Percentiles rank a stretch among this genome's conserved stretches.
Evolutionary conservation across 2,797 vertebrate species (phyloP).

Genomic region (Poeciliopsis paucimaculata): DNA sequence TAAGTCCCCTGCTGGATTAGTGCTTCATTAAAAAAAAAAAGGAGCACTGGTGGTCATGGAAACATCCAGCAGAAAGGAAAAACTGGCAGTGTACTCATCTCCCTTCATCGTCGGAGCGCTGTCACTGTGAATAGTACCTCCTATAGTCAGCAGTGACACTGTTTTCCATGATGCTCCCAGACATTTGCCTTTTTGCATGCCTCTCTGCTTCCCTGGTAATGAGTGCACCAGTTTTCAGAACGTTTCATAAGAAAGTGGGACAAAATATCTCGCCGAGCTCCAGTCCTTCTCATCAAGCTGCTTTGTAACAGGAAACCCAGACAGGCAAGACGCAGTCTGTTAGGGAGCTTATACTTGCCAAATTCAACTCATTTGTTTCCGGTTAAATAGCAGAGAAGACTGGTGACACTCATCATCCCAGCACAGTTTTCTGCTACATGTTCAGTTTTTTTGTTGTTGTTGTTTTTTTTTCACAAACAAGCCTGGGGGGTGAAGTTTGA

Average conservation of each 20-base stretch:
- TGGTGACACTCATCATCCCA: slow-evolving; percentile 15
- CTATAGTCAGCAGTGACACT: slow-evolving; percentile 18
- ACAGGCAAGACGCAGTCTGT: slow-evolving; percentile 11
- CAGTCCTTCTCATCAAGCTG: slow-evolving; percentile 26
- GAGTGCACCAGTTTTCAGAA: neutral
- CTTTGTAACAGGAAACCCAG: slow-evolving; percentile 32
- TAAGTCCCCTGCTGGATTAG: slow-evolving; percentile 63
- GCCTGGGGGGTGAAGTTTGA: neutral
- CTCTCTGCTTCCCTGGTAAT: slow-evolving; percentile 4
- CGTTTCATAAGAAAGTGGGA: slow-evolving; percentile 1
- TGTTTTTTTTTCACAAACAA: neutral
- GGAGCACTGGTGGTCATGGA: slow-evolving; percentile 64
- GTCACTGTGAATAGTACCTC: slow-evolving; percentile 35
- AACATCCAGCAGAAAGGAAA: slow-evolving; percentile 57
- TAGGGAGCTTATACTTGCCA: slow-evolving; percentile 29
- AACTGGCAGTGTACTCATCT: slow-evolving; percentile 46
- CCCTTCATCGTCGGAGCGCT: slow-evolving; percentile 23
- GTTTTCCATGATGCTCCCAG: slow-evolving; percentile 21
- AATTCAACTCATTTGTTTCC: slow-evolving; percentile 61
- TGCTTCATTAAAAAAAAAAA: slow-evolving; percentile 57
- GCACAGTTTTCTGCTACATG: slow-evolving; percentile 13
- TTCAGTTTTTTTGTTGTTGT: neutral
- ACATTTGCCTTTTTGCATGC: slow-evolving; percentile 15
- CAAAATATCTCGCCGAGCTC: neutral
- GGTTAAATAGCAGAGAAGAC: slow-evolving; percentile 50